Evolutionary conservation across 2,888 invertebrate species (phyloP).

Genomic region (Odontothrips loti): DNA sequence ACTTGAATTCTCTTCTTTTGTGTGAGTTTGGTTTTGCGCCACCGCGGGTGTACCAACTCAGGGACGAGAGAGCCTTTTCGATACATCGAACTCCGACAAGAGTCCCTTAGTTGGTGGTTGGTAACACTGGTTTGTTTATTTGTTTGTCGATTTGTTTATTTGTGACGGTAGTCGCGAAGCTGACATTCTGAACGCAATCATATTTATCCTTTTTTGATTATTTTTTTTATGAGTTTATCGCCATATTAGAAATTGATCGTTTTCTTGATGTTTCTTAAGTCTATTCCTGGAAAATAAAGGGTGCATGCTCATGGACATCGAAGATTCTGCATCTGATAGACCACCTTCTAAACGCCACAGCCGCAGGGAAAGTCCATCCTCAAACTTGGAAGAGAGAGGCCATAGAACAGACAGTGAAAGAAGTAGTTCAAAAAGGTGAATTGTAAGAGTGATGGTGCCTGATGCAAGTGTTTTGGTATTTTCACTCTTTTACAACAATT

Average conservation of each 20-base stretch:
- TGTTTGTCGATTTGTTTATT: not conserved
- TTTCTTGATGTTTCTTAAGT: not conserved
- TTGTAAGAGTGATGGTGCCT: not conserved
- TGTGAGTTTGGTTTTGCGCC: too few relatives aligned
- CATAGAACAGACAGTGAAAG: not conserved
- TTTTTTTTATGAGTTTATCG: not conserved
- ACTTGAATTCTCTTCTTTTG: too few relatives aligned
- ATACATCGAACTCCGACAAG: too few relatives aligned
- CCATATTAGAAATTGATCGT: not conserved
- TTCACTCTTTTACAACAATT: not conserved
- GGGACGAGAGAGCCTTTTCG: too few relatives aligned
- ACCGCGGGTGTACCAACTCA: too few relatives aligned
- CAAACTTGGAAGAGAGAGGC: not conserved
- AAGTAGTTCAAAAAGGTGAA: not conserved
- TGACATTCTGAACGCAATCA: not conserved
- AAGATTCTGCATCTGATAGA: not conserved
- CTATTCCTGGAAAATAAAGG: not conserved
- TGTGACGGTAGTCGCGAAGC: not conserved
- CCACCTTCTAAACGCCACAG: not conserved
- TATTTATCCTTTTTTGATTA: not conserved
- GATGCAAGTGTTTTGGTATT: not conserved
- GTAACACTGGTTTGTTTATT: not conserved
- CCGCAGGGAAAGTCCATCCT: conserved; percentile 7
- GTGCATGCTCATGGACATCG: not conserved
- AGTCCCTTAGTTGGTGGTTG: not conserved